A percentile compares a stretch with the other conserved stretches of the same genome.
Conservation (phyloP, 2,113 vertebrate species). For the Odobenus rosmarus region DNA sequence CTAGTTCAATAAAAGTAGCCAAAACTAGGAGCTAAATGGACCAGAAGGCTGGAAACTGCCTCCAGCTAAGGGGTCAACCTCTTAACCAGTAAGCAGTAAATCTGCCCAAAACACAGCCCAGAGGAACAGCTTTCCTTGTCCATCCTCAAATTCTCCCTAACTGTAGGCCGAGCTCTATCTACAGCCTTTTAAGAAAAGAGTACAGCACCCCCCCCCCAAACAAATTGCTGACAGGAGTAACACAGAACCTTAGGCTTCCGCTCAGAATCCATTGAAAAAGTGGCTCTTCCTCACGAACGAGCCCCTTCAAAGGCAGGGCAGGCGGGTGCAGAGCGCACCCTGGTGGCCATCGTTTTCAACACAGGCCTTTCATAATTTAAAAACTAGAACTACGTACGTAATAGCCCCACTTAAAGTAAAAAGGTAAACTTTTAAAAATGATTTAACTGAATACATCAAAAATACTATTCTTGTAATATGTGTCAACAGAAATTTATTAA, state of each 20-base stretch:
- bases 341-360: constrained; percentile 16
- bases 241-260: neutral
- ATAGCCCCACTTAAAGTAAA: neutral
- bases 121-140: neutral
- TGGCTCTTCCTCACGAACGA: neutral
- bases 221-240: neutral
- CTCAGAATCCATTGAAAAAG: neutral
- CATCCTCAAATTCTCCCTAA: neutral
- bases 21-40: neutral
- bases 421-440: neutral
- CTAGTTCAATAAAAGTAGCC: neutral
- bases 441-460: neutral
- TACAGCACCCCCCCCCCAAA: neutral
- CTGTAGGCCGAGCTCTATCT: neutral
- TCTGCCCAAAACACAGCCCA: neutral
- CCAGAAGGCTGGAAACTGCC: neutral
- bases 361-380: neutral
- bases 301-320: neutral
- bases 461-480: neutral
- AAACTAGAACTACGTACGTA: neutral
- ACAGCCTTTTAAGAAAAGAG: neutral
- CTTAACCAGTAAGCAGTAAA: neutral
- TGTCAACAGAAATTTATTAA: neutral
- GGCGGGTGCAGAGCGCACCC: neutral
- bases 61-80: neutral